Evolutionary conservation across 2,113 vertebrate genomes (phyloP).

Genomic region (Dicerorhinus sumatrensis): DNA sequence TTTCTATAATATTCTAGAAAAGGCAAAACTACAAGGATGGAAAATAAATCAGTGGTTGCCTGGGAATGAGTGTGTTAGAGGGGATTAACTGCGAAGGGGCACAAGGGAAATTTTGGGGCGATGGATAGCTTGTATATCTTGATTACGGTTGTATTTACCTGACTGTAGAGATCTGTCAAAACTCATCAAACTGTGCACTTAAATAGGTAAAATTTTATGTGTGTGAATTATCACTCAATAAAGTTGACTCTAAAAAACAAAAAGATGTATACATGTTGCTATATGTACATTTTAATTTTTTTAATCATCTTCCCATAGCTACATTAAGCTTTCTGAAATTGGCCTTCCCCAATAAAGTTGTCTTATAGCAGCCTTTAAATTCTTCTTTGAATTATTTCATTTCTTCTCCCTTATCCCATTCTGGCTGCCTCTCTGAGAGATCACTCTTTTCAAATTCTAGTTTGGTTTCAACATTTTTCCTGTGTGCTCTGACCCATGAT

Average conservation of each 20-base stretch:
- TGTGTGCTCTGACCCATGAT: neutral
- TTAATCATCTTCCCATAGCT: neutral
- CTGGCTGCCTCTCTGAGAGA: neutral
- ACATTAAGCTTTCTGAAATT: neutral
- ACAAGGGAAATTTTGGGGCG: neutral
- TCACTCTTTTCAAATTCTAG: neutral
- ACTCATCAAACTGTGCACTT: neutral
- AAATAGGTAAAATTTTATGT: neutral
- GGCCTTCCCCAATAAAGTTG: neutral
- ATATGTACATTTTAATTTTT: neutral
- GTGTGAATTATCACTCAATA: neutral
- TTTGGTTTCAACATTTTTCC: neutral
- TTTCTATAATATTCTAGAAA: constrained; percentile 3
- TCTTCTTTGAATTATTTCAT: neutral
- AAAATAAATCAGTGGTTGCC: neutral
- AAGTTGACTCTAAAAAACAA: neutral
- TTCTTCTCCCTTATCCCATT: neutral
- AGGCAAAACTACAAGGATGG: neutral
- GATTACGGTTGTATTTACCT: neutral
- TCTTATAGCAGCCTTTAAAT: neutral
- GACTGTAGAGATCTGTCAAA: neutral
- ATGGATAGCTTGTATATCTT: neutral
- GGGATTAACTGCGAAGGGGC: neutral
- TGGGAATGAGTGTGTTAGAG: neutral
- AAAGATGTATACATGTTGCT: neutral